phyloP scores from a whole-genome alignment of 2,888 invertebrate species.

The Athrips mouffetella region DNA sequence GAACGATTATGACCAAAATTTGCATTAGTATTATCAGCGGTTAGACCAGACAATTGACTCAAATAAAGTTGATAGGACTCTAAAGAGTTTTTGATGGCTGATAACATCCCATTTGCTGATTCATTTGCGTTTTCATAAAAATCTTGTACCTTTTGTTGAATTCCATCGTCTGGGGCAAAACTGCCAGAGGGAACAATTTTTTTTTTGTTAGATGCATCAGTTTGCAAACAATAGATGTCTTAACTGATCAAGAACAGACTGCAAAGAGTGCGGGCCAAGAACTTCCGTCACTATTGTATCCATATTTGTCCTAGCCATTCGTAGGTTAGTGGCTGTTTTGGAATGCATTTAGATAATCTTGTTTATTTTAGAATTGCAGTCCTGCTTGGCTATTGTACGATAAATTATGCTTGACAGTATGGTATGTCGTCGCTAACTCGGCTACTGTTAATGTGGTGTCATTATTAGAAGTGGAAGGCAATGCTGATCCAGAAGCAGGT shows the following conservation, averaged over 20 bases:
- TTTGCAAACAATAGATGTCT: constrained; percentile 22
- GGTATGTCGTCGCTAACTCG: too few relatives aligned
- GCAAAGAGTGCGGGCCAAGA: too few relatives aligned
- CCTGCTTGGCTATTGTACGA: too few relatives aligned
- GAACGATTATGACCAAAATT: constrained; percentile 32
- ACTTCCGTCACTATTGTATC: too few relatives aligned
- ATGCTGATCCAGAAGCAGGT: too few relatives aligned
- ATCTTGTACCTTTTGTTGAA: constrained; percentile 26
- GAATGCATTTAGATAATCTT: too few relatives aligned
- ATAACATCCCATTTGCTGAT: constrained; percentile 29
- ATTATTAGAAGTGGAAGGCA: too few relatives aligned
- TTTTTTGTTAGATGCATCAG: constrained; percentile 33
- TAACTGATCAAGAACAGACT: not conserved
- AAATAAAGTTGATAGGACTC: constrained; percentile 27
- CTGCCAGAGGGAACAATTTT: constrained; percentile 28
- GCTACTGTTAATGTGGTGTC: too few relatives aligned
- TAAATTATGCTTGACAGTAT: too few relatives aligned
- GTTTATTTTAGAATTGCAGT: too few relatives aligned
- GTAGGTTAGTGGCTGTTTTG: too few relatives aligned
- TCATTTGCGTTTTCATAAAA: constrained; percentile 31
- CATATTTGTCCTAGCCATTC: too few relatives aligned
- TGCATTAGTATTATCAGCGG: constrained; percentile 37
- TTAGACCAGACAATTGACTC: constrained; percentile 31
- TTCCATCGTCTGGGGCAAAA: constrained; percentile 23
- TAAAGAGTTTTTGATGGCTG: constrained; percentile 28